A percentile compares a stretch with the other conserved stretches of the same genome.
These are phyloP conservation scores for Heliconius ismenius DNA, from an alignment of 2,888 invertebrate genomes.

Conservation along the genomic window DNA sequence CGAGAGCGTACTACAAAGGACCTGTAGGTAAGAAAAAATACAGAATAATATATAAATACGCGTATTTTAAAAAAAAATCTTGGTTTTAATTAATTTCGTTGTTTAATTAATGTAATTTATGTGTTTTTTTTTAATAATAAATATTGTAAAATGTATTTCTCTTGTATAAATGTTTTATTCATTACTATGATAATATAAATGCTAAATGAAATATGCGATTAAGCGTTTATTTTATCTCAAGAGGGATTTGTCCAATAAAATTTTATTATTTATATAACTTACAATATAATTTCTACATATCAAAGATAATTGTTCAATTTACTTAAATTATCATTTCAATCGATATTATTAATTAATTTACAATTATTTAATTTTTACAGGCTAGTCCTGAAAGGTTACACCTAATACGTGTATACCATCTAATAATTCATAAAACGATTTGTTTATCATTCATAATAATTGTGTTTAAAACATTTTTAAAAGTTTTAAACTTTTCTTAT, in stretches of 20 bases:
- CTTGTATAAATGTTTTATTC: not conserved
- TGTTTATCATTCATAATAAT: no score
- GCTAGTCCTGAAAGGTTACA: no score
- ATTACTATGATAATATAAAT: not conserved
- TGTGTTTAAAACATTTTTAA: not conserved
- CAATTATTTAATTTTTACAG: not conserved
- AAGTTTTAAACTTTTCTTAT: not conserved
- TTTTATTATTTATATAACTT: not conserved
- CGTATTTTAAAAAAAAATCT: not conserved
- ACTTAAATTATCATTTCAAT: not conserved
- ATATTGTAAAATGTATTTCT: not conserved
- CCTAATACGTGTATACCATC: no score
- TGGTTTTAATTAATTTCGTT: no score
- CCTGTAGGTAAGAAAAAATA: constrained; percentile 61
- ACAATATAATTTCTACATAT: not conserved
- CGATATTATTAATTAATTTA: not conserved
- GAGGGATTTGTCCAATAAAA: constrained; percentile 6
- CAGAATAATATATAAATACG: not conserved
- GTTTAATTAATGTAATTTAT: no score
- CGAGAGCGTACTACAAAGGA: constrained; percentile 53
- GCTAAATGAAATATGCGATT: not conserved
- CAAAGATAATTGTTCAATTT: not conserved
- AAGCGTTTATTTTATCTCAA: constrained; percentile 1
- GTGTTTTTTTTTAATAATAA: not conserved
- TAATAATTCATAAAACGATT: not conserved